Evolutionary conservation across 92 coral and sea anemone genomes (phyloP).

Genomic region (Bergia sp.): DNA sequence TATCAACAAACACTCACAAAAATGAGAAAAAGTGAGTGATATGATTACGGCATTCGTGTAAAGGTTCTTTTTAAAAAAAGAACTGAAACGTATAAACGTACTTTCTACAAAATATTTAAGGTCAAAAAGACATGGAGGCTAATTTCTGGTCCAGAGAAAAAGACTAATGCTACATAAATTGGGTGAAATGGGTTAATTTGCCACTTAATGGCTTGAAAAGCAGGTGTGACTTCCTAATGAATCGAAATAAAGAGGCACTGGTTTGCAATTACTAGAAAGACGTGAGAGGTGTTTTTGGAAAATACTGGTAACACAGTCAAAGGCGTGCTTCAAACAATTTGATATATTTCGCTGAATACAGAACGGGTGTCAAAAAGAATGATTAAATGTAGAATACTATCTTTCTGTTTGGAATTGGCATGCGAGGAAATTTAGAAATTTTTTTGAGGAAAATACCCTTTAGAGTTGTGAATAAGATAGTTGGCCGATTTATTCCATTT

Average conservation of each 20-base stretch:
- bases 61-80: neutral
- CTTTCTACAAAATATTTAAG: neutral
- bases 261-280: conserved; percentile 6
- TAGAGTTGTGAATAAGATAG: neutral
- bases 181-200: conserved; percentile 48
- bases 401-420: too few species aligned
- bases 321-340: conserved; percentile 11
- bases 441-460: neutral
- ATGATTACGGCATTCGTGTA: neutral
- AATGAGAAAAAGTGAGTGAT: neutral
- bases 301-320: neutral
- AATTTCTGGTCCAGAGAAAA: conserved; percentile 3
- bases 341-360: neutral
- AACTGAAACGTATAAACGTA: neutral
- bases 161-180: conserved; percentile 20
- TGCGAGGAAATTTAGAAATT: neutral
- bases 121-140: neutral
- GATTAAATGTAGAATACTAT: neutral
- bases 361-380: neutral
- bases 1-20: conserved; percentile 4
- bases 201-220: conserved; percentile 58
- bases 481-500: neutral
- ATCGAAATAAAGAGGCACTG: conserved; percentile 37
- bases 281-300: neutral
- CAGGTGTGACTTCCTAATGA: conserved; percentile 76